Percentiles rank a stretch among this genome's conserved stretches.
Conservation (phyloP, 1,140 invertebrate species). For the Penaeus indicus region DNA sequence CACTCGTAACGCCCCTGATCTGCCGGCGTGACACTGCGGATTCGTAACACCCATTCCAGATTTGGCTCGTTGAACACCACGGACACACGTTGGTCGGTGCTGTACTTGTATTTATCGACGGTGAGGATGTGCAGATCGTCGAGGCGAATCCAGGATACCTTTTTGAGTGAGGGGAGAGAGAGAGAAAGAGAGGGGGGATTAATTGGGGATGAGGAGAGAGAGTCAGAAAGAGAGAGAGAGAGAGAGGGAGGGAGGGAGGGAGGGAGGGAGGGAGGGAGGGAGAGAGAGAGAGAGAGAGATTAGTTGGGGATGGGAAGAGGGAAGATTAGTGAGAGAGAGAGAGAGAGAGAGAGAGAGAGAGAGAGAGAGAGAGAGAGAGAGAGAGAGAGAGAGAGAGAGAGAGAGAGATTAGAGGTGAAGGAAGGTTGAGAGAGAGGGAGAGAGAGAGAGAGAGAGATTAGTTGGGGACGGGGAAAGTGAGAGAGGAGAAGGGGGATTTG, state of each 20-base stretch:
- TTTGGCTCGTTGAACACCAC: conserved; percentile 57
- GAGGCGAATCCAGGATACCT: conserved; percentile 55
- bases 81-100: conserved; percentile 53
- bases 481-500: too few species aligned
- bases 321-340: not conserved
- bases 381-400: not conserved
- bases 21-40: conserved; percentile 1
- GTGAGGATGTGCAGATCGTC: conserved; percentile 55
- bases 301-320: too few species aligned
- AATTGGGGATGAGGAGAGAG: too few species aligned
- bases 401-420: too few species aligned
- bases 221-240: too few species aligned
- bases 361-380: too few species aligned
- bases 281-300: too few species aligned
- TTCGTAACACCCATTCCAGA: conserved; percentile 50
- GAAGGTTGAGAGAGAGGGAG: too few species aligned
- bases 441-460: too few species aligned
- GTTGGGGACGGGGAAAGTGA: too few species aligned
- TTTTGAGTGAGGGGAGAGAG: not conserved
- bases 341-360: not conserved
- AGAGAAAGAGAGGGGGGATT: not conserved
- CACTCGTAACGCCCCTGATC: conserved; percentile 53
- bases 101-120: conserved; percentile 59
- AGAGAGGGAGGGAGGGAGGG: too few species aligned
- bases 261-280: too few species aligned